Evolutionary conservation across 2,888 invertebrate species (phyloP).

Genomic region (Bombylius discolor): DNA sequence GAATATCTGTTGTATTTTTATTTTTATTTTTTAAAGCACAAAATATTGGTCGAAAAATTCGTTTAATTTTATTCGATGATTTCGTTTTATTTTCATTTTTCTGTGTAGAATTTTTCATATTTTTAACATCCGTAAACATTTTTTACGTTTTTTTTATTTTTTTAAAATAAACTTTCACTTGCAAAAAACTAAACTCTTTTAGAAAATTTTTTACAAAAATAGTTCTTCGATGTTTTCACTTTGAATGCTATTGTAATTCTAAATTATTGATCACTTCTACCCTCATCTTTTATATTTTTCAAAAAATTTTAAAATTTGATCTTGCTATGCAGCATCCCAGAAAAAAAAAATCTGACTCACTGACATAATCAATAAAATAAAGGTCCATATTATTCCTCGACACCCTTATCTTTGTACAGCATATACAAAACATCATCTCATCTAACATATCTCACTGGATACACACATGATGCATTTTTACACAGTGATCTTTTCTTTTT

Average conservation of each 20-base stretch:
- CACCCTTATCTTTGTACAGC: no score
- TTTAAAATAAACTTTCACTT: background rate
- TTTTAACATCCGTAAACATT: constrained; percentile 6
- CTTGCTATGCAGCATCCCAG: no score
- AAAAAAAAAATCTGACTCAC: no score
- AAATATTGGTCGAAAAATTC: background rate
- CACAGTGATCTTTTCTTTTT: background rate
- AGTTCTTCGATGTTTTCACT: constrained; percentile 21
- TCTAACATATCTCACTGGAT: background rate
- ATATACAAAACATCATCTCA: no score
- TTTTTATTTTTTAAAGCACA: background rate
- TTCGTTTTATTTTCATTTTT: background rate
- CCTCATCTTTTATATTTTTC: background rate
- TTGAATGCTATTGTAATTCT: constrained; percentile 30
- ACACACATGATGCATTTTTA: background rate
- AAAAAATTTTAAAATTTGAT: background rate
- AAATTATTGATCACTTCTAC: constrained; percentile 7
- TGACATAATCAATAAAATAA: no score
- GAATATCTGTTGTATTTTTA: background rate
- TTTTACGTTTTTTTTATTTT: background rate
- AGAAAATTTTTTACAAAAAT: no score
- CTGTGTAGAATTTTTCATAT: background rate
- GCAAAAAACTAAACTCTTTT: no score
- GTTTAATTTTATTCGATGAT: background rate
- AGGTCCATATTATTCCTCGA: no score